phyloP scores from a whole-genome alignment of 2,888 invertebrate species.

The Luperina nickerlii region DNA sequence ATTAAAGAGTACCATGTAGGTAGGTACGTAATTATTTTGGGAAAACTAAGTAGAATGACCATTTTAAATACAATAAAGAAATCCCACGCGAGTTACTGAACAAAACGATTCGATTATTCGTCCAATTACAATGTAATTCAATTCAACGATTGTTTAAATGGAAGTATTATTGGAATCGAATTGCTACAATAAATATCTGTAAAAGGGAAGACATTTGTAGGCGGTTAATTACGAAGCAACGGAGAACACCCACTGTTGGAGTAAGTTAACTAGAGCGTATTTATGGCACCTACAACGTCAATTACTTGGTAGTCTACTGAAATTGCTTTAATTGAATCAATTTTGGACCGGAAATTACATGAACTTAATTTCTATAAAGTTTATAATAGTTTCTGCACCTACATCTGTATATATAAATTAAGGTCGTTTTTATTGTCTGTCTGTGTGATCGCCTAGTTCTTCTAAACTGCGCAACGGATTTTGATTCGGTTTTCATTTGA shows the following conservation, averaged over 20 bases:
- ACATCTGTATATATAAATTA: neutral
- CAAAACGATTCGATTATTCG: constrained; percentile 51
- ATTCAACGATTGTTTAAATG: constrained; percentile 50
- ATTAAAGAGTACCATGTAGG: neutral
- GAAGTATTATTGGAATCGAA: constrained; percentile 53
- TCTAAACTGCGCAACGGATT: neutral
- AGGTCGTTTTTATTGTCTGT: too few relatives aligned
- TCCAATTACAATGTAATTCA: constrained; percentile 64
- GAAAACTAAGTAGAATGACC: constrained; percentile 34
- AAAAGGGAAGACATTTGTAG: constrained; percentile 56
- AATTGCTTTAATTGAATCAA: constrained; percentile 41
- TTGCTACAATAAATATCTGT: constrained; percentile 61
- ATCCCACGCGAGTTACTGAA: constrained; percentile 47
- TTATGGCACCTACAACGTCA: constrained; percentile 32
- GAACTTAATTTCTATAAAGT: constrained; percentile 1
- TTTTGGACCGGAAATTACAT: constrained; percentile 23
- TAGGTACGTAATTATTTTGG: neutral
- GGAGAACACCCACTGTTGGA: constrained; percentile 30
- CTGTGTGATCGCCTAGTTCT: neutral
- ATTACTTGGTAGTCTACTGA: constrained; percentile 42
- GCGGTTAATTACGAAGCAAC: constrained; percentile 50
- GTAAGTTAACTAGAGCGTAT: constrained; percentile 22
- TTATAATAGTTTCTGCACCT: neutral
- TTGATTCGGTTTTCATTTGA: neutral
- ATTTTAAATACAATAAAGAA: constrained; percentile 34